Base-by-base conservation (phyloP, 2,888 invertebrate genomes). In the Chymomyza procnemis region DNA sequence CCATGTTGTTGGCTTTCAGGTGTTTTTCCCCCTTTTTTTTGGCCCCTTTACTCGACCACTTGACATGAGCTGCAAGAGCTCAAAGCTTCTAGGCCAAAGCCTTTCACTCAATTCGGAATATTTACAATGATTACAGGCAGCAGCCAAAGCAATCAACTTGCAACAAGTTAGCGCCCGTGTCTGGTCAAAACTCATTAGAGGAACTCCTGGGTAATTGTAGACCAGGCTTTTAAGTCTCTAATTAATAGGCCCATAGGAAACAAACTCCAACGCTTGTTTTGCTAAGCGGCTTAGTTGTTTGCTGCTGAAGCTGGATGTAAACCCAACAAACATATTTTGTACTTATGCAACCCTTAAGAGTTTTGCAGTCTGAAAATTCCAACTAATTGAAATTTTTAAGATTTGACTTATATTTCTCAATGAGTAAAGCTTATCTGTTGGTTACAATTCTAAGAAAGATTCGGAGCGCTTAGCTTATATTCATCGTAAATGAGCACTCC, bases 281-380 rank as follows among this genome's bases (percentile, higher is more conserved):
- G 0, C 34, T 41, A 41, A 34, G 34, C 34, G 12, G 34, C 34
- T 41, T 41, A 41, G 34, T 41, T 41, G 34, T 34, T 12, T 2
- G 34, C 78, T 79, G 80, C 82, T 80, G 79, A 80, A 80, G 78
- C 78, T 75, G 75, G 12, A 41, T 12, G 9, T 12, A 9, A 41
- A 41, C 34, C 9, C 34, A 41, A 41, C 34, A 12, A 26, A 41
- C 12, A 41, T n/a, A n/a, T 26, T 26, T 4, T 9, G 34, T 66
- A 60, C 55, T 58, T 19, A n/a, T 21, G 12, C 34, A 41, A 41
- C 34, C 30, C 30, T 4, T 3, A 3, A 30, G 6, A 30, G 4
- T 4, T 30, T 30, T 3, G n/a, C n/a, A 30, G 30, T 30, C 3
- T 30, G 6, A 30, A 30, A 30, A 4, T 30, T 3, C 30, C 6